A percentile compares a stretch with the other conserved stretches of the same genome.
Evolutionary conservation across 2,888 invertebrate genomes (phyloP).

Genomic region (Lasioglossum villosulum): DNA sequence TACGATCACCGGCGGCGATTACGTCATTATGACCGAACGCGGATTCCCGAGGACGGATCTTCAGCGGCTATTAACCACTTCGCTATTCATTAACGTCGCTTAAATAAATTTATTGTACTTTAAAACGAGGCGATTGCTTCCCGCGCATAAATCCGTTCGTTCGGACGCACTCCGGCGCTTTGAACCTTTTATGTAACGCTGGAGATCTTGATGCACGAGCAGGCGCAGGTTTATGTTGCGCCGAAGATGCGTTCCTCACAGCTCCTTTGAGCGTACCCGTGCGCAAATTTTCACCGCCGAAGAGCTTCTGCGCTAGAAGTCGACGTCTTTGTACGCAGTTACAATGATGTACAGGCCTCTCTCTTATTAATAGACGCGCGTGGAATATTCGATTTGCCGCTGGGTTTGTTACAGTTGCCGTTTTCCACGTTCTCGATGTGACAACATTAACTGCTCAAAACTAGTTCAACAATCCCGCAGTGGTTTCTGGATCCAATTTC

Average conservation of each 20-base stretch:
- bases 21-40: conserved; percentile 50
- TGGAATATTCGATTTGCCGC: not conserved
- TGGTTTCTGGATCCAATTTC: no score
- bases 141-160: conserved; percentile 53
- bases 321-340: not conserved
- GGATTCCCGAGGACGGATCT: conserved; percentile 37
- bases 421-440: not conserved
- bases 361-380: not conserved
- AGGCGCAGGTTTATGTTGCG: conserved; percentile 10
- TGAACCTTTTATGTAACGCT: conserved; percentile 36
- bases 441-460: not conserved
- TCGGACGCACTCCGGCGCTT: conserved; percentile 15
- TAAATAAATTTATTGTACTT: conserved; percentile 67
- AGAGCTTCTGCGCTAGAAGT: not conserved
- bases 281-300: conserved; percentile 1
- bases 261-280: not conserved
- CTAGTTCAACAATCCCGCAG: not conserved
- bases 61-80: conserved; percentile 50
- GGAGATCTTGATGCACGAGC: conserved; percentile 20
- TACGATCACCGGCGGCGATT: conserved; percentile 40
- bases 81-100: conserved; percentile 66
- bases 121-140: conserved; percentile 56
- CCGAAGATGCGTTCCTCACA: not conserved
- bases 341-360: not conserved
- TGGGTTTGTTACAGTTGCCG: not conserved